phyloP scores from a whole-genome alignment of 2,888 invertebrate genomes.

The Catocala sponsa region DNA sequence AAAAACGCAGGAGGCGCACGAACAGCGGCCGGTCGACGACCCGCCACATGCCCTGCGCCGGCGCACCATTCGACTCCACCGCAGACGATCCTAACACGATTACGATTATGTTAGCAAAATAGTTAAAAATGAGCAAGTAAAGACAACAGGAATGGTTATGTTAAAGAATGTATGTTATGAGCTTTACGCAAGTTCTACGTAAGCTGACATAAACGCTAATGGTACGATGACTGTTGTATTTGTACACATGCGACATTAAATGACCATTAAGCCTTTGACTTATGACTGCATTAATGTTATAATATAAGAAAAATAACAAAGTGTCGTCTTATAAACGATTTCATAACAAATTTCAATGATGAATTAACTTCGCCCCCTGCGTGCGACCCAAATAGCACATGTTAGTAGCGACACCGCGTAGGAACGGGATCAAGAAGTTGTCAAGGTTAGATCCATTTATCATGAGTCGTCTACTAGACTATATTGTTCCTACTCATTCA shows the following conservation, averaged over 20 bases:
- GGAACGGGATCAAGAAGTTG: constrained; percentile 82
- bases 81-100: constrained; percentile 75
- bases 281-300: constrained; percentile 7
- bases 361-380: constrained; percentile 68
- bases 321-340: constrained; percentile 33
- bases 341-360: constrained; percentile 60
- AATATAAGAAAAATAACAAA: constrained; percentile 1
- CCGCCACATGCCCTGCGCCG: constrained; percentile 83
- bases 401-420: constrained; percentile 76
- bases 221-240: constrained; percentile 13
- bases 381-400: constrained; percentile 76
- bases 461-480: constrained; percentile 74
- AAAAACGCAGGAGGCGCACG: constrained; percentile 84
- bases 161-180: constrained; percentile 8
- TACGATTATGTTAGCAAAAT: constrained; percentile 72
- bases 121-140: constrained; percentile 39
- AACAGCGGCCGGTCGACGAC: constrained; percentile 85
- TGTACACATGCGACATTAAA: constrained; percentile 6
- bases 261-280: constrained; percentile 1
- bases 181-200: constrained; percentile 11
- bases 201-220: constrained; percentile 13
- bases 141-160: constrained; percentile 14
- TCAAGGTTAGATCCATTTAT: constrained; percentile 85
- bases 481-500: constrained; percentile 48
- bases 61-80: constrained; percentile 79